phyloP scores from a whole-genome alignment of 92 coral and sea anemone species.

The Chrysogorgia sp. region DNA sequence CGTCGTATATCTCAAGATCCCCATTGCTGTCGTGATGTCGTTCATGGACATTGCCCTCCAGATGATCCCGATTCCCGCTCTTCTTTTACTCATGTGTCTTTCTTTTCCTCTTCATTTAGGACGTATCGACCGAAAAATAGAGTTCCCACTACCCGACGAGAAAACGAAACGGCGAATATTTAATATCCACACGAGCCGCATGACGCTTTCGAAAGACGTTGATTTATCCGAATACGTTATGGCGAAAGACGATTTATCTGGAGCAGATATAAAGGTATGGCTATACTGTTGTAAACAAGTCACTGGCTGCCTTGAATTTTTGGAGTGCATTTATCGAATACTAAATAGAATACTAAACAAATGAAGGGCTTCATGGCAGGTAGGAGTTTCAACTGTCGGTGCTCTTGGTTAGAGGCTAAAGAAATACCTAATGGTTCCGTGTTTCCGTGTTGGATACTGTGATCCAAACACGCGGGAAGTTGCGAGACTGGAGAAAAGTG shows the following conservation, averaged over 20 bases:
- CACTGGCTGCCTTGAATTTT: not conserved
- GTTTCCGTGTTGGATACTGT: no score
- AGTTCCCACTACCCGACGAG: constrained; percentile 96
- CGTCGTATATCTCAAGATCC: no score
- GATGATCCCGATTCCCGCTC: not conserved
- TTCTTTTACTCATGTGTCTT: no score
- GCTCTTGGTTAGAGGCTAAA: no score
- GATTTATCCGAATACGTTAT: constrained; percentile 91
- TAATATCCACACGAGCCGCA: constrained; percentile 91
- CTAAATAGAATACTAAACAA: no score
- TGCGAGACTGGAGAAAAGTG: no score
- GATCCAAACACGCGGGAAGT: no score
- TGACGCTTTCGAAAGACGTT: constrained; percentile 92
- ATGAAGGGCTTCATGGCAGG: no score
- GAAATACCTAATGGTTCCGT: no score
- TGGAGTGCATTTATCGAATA: not conserved
- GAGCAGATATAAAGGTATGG: constrained; percentile 94
- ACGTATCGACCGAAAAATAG: constrained; percentile 97
- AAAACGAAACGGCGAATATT: constrained; percentile 96
- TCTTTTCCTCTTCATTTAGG: constrained; percentile 49
- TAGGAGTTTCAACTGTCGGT: no score
- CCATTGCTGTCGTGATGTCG: no score
- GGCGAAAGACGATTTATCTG: constrained; percentile 97
- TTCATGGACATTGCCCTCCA: no score
- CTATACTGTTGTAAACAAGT: not conserved